A percentile compares a stretch with the other conserved stretches of the same genome.
Conservation (phyloP, 2,888 invertebrate species). For the Eupithecia insigniata region DNA sequence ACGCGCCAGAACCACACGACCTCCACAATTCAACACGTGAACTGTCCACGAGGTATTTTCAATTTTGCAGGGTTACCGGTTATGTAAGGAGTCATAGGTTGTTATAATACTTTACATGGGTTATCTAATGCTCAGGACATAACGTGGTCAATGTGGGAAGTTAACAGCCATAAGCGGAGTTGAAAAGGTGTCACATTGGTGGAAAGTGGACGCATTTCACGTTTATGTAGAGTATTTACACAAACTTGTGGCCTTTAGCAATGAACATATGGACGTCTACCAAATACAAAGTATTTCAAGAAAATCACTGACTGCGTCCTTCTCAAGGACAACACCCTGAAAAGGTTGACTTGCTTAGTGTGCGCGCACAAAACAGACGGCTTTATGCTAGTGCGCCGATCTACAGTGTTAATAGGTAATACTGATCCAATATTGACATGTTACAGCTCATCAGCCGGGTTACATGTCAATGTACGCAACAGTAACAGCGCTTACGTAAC, state of each 20-base stretch:
- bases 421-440: slow-evolving; percentile 26
- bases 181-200: slow-evolving; percentile 2
- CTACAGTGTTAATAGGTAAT: neutral
- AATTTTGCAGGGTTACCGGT: slow-evolving; percentile 27
- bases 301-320: neutral
- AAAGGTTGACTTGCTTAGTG: neutral
- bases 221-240: neutral
- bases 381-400: neutral
- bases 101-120: slow-evolving; percentile 27
- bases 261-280: neutral
- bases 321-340: neutral
- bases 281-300: neutral
- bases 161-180: slow-evolving; percentile 7
- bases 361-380: neutral
- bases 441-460: slow-evolving; percentile 27
- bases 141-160: slow-evolving; percentile 19
- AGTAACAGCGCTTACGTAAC: slow-evolving; percentile 37
- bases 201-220: neutral
- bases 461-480: slow-evolving; percentile 29
- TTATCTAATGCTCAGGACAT: slow-evolving; percentile 31
- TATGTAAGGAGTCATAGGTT: slow-evolving; percentile 34
- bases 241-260: neutral
- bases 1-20: slow-evolving; percentile 26
- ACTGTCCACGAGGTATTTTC: slow-evolving; percentile 3
- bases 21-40: slow-evolving; percentile 21